phyloP scores from a whole-genome alignment of 2,888 invertebrate species.

The Sipha maydis region DNA sequence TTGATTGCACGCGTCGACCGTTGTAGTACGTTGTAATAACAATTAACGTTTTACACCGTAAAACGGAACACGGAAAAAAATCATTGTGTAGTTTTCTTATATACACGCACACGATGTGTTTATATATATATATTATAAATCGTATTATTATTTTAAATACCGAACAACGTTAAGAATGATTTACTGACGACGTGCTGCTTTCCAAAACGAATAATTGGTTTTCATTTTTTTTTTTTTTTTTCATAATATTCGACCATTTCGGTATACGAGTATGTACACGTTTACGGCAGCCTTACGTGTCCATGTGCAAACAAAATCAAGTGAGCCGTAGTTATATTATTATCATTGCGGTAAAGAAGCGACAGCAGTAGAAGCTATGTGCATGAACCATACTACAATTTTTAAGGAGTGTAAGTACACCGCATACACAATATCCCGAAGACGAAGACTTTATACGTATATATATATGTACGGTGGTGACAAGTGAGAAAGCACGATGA shows the following conservation, averaged over 20 bases:
- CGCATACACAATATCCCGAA: neutral
- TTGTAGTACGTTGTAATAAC: slow-evolving; percentile 3
- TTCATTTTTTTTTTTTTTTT: neutral
- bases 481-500: slow-evolving; percentile 54
- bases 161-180: neutral
- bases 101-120: neutral
- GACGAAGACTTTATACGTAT: too few relatives aligned
- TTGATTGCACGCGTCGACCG: slow-evolving; percentile 30
- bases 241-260: too few relatives aligned
- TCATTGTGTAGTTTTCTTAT: neutral
- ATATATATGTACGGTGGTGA: neutral
- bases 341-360: neutral
- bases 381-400: neutral
- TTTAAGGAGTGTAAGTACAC: too few relatives aligned
- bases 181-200: neutral
- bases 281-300: neutral
- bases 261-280: neutral
- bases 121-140: neutral
- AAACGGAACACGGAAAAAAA: slow-evolving; percentile 3
- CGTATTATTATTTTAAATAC: slow-evolving; percentile 5
- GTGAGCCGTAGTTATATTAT: neutral
- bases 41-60: slow-evolving; percentile 29
- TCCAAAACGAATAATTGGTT: slow-evolving; percentile 48
- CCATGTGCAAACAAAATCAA: neutral
- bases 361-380: neutral